Percentiles rank a stretch among this genome's conserved stretches.
Conservation (phyloP, 2,888 invertebrate genomes). For the Aradus depressus region DNA sequence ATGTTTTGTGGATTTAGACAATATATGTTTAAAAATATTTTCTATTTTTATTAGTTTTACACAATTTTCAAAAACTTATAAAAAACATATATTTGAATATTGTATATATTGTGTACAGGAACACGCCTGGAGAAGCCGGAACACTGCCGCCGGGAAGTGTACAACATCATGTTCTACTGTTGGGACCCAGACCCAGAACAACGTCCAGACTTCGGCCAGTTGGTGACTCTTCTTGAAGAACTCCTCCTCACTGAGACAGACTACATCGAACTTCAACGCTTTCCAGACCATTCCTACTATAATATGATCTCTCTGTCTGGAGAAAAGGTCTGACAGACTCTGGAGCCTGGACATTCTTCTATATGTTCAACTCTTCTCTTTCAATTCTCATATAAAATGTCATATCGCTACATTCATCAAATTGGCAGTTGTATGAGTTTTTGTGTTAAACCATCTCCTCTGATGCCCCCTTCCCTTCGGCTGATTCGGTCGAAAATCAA, state of each 20-base stretch:
- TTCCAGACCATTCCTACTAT: slow-evolving; percentile 87
- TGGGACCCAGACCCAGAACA: slow-evolving; percentile 81
- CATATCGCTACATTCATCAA: too few relatives aligned
- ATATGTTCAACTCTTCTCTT: too few relatives aligned
- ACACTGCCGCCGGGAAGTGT: slow-evolving; percentile 82
- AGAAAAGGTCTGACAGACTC: slow-evolving; percentile 59
- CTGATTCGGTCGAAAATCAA: too few relatives aligned
- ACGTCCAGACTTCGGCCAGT: slow-evolving; percentile 58
- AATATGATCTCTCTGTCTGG: slow-evolving; percentile 76
- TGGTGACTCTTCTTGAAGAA: slow-evolving; percentile 53
- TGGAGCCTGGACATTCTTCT: too few relatives aligned
- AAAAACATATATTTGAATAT: too few relatives aligned
- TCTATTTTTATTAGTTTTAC: neutral
- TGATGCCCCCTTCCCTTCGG: too few relatives aligned
- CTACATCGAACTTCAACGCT: slow-evolving; percentile 82
- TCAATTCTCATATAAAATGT: too few relatives aligned
- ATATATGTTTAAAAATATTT: neutral
- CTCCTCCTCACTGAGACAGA: slow-evolving; percentile 81
- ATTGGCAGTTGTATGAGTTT: too few relatives aligned
- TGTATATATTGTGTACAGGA: slow-evolving; percentile 39
- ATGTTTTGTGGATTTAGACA: too few relatives aligned
- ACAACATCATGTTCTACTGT: slow-evolving; percentile 92
- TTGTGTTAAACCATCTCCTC: too few relatives aligned
- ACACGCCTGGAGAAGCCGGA: slow-evolving; percentile 85
- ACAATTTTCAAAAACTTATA: too few relatives aligned